These are phyloP conservation scores for Halcyon leucocephala DNA, from an alignment of 2,797 vertebrate species.

Conservation along the genomic window DNA sequence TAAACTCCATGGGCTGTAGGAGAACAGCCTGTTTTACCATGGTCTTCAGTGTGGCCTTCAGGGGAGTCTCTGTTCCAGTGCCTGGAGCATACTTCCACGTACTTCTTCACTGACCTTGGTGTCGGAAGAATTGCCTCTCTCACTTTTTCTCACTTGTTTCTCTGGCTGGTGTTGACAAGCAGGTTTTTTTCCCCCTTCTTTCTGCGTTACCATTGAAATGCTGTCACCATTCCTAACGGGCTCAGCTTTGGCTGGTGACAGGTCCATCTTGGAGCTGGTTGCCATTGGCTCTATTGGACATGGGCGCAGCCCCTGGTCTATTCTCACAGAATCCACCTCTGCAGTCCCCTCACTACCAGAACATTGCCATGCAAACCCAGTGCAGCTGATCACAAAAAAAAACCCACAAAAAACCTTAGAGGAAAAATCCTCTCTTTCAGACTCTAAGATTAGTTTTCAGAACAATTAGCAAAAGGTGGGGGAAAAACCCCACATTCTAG, in stretches of 20 bases:
- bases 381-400: neutral
- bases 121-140: neutral
- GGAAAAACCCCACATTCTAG: accelerated
- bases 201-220: too few species aligned
- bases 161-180: neutral
- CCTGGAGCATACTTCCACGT: too few species aligned
- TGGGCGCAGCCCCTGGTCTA: accelerated
- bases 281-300: neutral
- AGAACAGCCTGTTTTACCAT: neutral
- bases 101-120: neutral
- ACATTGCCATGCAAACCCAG: accelerated
- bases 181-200: neutral
- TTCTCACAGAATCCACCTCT: neutral
- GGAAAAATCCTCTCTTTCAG: neutral
- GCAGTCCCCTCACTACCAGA: accelerated
- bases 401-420: neutral
- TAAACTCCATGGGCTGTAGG: too few species aligned
- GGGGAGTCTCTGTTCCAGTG: accelerated
- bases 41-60: neutral
- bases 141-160: neutral
- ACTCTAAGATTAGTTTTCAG: neutral
- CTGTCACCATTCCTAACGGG: accelerated
- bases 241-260: neutral
- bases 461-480: neutral
- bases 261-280: too few species aligned